Percentiles rank a stretch among this genome's conserved stretches.
These are phyloP conservation scores for Plutomurus gul DNA, from an alignment of 1,140 invertebrate genomes.

Conservation along the genomic window DNA sequence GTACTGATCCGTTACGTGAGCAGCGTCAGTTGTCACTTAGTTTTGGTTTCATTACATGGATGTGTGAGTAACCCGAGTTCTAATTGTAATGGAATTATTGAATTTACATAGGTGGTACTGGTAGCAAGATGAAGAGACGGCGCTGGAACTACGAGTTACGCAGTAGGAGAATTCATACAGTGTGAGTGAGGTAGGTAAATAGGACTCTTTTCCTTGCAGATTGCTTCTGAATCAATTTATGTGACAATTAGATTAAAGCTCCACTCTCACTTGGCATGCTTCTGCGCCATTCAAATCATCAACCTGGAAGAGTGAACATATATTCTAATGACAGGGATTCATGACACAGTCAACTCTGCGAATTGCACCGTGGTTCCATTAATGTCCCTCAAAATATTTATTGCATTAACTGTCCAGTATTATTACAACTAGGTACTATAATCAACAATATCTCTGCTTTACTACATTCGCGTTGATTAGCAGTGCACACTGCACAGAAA, in stretches of 20 bases:
- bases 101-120: too few relatives aligned
- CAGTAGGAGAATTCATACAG: not conserved
- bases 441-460: not conserved
- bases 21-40: too few relatives aligned
- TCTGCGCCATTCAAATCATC: constrained; percentile 6
- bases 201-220: not conserved
- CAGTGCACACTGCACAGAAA: too few relatives aligned
- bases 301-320: not conserved
- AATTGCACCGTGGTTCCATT: not conserved
- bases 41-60: too few relatives aligned
- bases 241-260: constrained; percentile 38
- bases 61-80: too few relatives aligned
- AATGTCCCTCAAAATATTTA: constrained; percentile 22
- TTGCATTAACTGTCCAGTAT: not conserved
- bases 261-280: not conserved
- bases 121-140: too few relatives aligned
- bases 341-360: not conserved
- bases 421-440: not conserved
- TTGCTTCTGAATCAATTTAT: constrained; percentile 32
- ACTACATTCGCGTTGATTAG: too few relatives aligned
- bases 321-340: not conserved
- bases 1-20: too few relatives aligned
- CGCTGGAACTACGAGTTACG: too few relatives aligned
- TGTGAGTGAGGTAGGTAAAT: not conserved
- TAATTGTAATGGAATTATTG: too few relatives aligned